Percentiles rank a stretch among this genome's conserved stretches.
These are phyloP conservation scores for Gryon sp. DNA, from an alignment of 1,140 invertebrate genomes.

Conservation along the genomic window DNA sequence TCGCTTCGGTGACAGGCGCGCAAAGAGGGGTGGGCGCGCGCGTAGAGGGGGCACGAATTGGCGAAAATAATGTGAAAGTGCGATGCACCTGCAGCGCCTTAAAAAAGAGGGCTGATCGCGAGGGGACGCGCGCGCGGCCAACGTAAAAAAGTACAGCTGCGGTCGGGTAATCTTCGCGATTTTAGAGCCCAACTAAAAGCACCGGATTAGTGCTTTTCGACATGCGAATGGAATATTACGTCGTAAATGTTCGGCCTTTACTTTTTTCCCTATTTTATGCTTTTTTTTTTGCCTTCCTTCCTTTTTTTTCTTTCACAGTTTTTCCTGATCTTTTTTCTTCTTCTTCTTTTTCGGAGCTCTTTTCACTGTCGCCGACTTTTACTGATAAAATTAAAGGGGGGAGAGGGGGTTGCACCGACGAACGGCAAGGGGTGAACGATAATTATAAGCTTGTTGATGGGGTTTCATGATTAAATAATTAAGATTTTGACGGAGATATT, in stretches of 20 bases:
- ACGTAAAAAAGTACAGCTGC: slow-evolving; percentile 61
- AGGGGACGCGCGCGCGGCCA: not conserved
- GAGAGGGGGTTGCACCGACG: not conserved
- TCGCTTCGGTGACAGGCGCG: slow-evolving; percentile 68
- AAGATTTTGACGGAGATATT: slow-evolving; percentile 1
- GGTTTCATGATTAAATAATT: slow-evolving; percentile 10
- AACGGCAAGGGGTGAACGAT: not conserved
- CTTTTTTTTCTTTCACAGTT: too few species aligned
- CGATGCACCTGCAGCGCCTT: slow-evolving; percentile 66
- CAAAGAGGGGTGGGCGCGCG: slow-evolving; percentile 34
- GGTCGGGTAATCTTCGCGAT: slow-evolving; percentile 51
- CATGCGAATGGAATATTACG: slow-evolving; percentile 52
- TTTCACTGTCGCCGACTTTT: slow-evolving; percentile 2
- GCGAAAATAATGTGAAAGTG: slow-evolving; percentile 74
- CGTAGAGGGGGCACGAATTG: slow-evolving; percentile 67
- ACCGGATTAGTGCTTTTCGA: slow-evolving; percentile 53
- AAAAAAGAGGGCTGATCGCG: slow-evolving; percentile 33
- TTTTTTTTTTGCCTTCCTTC: too few species aligned
- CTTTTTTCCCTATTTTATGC: too few species aligned
- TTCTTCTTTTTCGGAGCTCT: too few species aligned
- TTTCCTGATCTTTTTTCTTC: too few species aligned
- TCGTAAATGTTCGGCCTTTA: slow-evolving; percentile 49
- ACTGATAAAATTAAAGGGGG: slow-evolving; percentile 27
- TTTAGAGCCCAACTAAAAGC: slow-evolving; percentile 58
- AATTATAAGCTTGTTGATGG: not conserved